Evolutionary conservation across 2,797 vertebrate species (phyloP), one percentile per base, ranked within the genome.

Genomic region (Neostethus bicornis): DNA sequence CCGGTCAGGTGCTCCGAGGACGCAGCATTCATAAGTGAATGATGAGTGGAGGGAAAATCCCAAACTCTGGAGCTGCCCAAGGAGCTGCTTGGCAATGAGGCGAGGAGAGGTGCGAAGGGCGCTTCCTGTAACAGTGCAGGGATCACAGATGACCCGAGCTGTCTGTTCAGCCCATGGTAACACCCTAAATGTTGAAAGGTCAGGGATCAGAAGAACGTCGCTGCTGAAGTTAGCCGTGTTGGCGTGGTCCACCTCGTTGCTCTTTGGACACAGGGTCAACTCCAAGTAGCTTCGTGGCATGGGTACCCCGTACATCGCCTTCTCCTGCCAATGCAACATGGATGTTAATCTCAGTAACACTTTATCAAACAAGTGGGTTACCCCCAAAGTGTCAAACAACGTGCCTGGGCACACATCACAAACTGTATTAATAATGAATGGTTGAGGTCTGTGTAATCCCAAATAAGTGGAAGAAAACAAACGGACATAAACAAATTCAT

Each of bases 231-330:
- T 95, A 0, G 89, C 90, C 2, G 93, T 82, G 48, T 42, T 87
- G 45, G 92, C 89, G 32, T 94, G 89, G 81, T 96, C 94, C 62
- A 94, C 88, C 70, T 95, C 96, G 10, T 88, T 92, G 61, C 93
- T 92, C 69, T 91, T 92, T 2, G 93, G 92, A 63, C 92, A 93
- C 26, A 95, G 78, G 0, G 93, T 95, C 75, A 95, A 80, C 79
- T 98, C 96, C 64, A 98, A 85, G 71, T 96, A 97, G 80, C 93
- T 94, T 79, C 95, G 92, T 5, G 96, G 95, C 92, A 98, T 96
- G 39, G 93, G 77, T 50, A 98, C 82, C 1, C 96, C 95, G 4
- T 94, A 92, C 4, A 90, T 77, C 1, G 92, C 93, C 87, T 98
- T 98, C 82, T 96, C 95, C 96, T 98, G 69, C 32, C 7, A 48